Evolutionary conservation across 2,888 invertebrate genomes (phyloP), one percentile per base, ranked within the genome.

Genomic region (Drosophila acutilabella): DNA sequence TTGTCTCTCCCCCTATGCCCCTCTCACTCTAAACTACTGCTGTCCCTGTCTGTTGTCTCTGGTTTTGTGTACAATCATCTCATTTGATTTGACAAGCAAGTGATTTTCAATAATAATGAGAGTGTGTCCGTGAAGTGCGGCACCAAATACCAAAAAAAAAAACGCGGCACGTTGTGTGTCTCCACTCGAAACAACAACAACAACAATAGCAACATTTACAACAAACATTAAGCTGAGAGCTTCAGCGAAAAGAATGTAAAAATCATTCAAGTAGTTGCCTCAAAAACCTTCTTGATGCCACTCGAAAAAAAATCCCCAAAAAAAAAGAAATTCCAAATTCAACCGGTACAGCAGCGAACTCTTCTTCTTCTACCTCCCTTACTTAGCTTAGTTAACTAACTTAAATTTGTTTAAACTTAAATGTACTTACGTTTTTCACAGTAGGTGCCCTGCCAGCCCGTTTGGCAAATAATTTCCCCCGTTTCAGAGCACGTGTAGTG

Each of bases 401-500:
- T 30, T 30, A 8, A 30, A 30, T 8, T 8, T 0, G 26, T 26
- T 26, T 26, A 26, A 26, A 7, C 26, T 30, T 8, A 8, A 30
- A 26, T 40, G 5, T 18, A 95, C 97, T 96, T 94, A 98, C 98
- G 96, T 95, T 95, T 97, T 64, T 96, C 96, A 93, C 98, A 98
- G 93, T 98, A 98, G 91, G 96, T 95, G 75, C 98, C 98, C 76
- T 96, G 96, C 98, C 98, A 99, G 64, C 99, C 99, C 38, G 96
- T 94, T 84, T 96, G 94, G 93, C 98, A 99, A 56, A 97, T 96
- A 80, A 96, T 96, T 90, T 96, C 96, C 13, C 98, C 98, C 57
- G 95, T 94, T 10, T 96, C 94, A 58, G 97, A 97, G 93, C 98
- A 99, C 89, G 95, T 96, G 93, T 97, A 98, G 93, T 99, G 98